Evolutionary conservation across 2,797 vertebrate genomes (phyloP), one percentile per base, ranked within the genome.

Genomic region (Margarornis squamiger): DNA sequence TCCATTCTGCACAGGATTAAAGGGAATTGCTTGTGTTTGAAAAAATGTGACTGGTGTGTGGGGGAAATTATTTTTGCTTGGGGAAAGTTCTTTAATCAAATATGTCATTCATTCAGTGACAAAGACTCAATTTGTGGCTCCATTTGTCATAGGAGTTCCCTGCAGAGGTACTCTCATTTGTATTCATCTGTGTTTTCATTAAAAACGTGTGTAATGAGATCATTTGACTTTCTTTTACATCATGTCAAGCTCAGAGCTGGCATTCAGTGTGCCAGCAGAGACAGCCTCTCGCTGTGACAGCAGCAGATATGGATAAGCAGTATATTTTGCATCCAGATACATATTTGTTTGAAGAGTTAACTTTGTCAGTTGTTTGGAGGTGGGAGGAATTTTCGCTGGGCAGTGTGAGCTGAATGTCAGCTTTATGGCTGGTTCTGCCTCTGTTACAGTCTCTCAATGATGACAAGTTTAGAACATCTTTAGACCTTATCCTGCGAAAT

Each of bases 151-250:
- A 75, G 82, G 82, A 84, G 83, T 92, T 93, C 90, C 92, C 86
- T 54, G 76, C 66, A 91, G 93, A 93, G 94, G 79, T 92, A 54
- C 51, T 89, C 74, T 85, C 59, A 52, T 94, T 92, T 91, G 59
- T 82, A 62, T 89, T 94, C 89, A 55, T 87, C 65, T 62, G 2
- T 93, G 75, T 95, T 93, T 94, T 75, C 75, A 77, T 74, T 83
- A 68, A 83, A 87, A 96, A 93, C 74, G 89, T 95, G 29, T 45
- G 61, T 92, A 85, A 91, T 94, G 81, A 85, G 87, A 68, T 89
- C 91, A 94, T 96, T 93, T 94, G 88, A 71, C 68, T 43, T 92
- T 91, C 68, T 89, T 66, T 79, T 85, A 58, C 46, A 78, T 86
- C 78, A 9, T 26, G 71, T 87, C 88, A 87, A 67, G 63, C 92